Base-by-base conservation (phyloP, 2,888 invertebrate species). In the Drosophila niveifrons region DNA sequence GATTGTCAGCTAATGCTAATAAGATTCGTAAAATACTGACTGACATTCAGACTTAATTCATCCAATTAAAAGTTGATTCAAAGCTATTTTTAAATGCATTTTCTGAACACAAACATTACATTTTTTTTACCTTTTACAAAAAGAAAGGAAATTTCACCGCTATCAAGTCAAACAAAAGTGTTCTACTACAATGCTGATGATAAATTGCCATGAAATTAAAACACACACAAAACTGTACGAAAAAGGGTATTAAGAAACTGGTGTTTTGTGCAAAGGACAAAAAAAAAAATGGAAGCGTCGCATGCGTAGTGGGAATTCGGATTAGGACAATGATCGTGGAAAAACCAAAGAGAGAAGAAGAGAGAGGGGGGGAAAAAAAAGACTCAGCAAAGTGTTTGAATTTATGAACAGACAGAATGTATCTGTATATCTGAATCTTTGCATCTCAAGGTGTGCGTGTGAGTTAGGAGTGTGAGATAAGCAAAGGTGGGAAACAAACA, bases 401-500 rank as follows among this genome's bases (percentile, higher is more conserved):
- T 75, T 79, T 81, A 81, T 79, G 79, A 78, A 57, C 36, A 52
- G 44, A 9, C 62, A 47, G 72, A 65, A 71, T 53, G 71, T 66
- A 72, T 65, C 61, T 77, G 72, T 65, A 62, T 75, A 62, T 75
- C 78, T 62, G 64, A 53, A 72, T 77, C 78, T 58, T 13, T 56
- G 75, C 48, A 72, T 77, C 72, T 51, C 17, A 43, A 43, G 43
- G 43, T 63, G 56, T 56, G 52, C 15, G 56, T 63, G 13, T n/a
- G 50, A 10, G 58, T 46, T 23, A 41, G 41, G 63, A 59, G 64
- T 31, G 48, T 41, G 66, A 44, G 65, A 74, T 75, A 78, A 72
- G 69, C 62, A 72, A 75, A 72, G 79, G 79, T 77, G 72, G 77
- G 66, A 75, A 75, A 75, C 76, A 79, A 72, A 75, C 72, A 75